Percentiles rank a stretch among this genome's conserved stretches.
Conservation (phyloP, 2,888 invertebrate species). For the Nymphalis polychloros region DNA sequence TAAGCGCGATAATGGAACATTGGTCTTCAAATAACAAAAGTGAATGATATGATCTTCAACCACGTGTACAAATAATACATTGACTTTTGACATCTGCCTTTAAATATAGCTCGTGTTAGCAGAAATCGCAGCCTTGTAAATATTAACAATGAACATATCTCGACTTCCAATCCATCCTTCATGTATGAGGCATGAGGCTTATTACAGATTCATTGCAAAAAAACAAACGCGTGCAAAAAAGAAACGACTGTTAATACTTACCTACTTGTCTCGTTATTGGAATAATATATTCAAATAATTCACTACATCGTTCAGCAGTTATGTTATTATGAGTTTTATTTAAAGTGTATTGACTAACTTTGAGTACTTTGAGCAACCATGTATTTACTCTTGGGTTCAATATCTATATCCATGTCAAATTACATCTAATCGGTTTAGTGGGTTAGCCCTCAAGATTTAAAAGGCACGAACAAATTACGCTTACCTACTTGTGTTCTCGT, state of each 20-base stretch:
- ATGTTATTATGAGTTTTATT: too few species aligned
- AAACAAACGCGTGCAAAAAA: too few species aligned
- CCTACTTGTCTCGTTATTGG: background rate
- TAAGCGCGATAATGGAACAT: background rate
- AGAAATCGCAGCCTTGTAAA: conserved; percentile 3
- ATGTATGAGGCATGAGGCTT: background rate
- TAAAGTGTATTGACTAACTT: too few species aligned
- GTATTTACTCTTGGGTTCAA: too few species aligned
- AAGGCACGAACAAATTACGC: too few species aligned
- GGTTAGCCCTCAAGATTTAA: too few species aligned
- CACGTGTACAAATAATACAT: conserved; percentile 2
- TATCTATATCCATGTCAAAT: too few species aligned
- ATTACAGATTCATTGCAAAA: background rate
- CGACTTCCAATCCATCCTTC: background rate
- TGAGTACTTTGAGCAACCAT: too few species aligned
- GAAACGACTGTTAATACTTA: too few species aligned
- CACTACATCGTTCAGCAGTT: background rate
- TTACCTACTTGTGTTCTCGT: too few species aligned
- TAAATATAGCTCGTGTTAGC: background rate
- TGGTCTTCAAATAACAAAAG: background rate
- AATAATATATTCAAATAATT: background rate
- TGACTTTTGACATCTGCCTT: conserved; percentile 2
- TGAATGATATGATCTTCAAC: conserved; percentile 3
- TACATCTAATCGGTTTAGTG: too few species aligned
- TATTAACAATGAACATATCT: conserved; percentile 2